These are phyloP conservation scores for Ridgeia piscesae DNA, from an alignment of 1,140 invertebrate genomes.

Conservation along the genomic window DNA sequence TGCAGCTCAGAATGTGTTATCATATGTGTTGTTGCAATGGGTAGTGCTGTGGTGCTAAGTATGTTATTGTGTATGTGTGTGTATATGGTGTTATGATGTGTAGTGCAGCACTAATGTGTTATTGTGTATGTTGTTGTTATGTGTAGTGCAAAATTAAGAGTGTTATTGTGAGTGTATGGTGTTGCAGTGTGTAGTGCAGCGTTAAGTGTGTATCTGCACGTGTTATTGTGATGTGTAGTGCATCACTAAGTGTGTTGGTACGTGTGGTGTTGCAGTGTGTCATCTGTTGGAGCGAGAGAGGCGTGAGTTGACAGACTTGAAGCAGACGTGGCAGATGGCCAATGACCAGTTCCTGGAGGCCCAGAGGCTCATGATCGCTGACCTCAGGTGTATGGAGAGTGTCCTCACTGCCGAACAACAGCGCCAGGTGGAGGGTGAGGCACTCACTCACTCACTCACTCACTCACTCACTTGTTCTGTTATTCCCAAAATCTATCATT, in stretches of 20 bases:
- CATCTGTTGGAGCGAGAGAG: constrained; percentile 58
- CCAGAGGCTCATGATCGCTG: constrained; percentile 61
- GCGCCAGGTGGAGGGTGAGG: constrained; percentile 34
- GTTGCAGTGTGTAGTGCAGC: not conserved
- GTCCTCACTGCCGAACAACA: constrained; percentile 59
- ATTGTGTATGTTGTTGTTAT: not conserved
- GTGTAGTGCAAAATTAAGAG: not conserved
- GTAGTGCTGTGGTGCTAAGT: too few species aligned
- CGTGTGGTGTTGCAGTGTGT: constrained; percentile 46
- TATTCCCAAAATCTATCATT: too few species aligned
- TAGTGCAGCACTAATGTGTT: not conserved
- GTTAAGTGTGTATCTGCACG: not conserved
- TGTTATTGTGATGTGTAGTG: not conserved
- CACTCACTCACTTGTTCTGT: too few species aligned
- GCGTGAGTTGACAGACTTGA: constrained; percentile 57
- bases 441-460: not conserved
- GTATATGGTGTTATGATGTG: not conserved
- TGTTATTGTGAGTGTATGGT: too few species aligned
- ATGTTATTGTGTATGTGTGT: too few species aligned
- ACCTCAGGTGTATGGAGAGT: constrained; percentile 57
- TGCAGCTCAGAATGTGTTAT: too few species aligned
- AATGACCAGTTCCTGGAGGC: constrained; percentile 63
- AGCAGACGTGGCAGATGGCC: constrained; percentile 63
- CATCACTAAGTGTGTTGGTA: too few species aligned
- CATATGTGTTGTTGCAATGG: too few species aligned